These are phyloP conservation scores for Petrosia ficiformis DNA, from an alignment of 37 sponge, comb jelly and placozoan species.

Conservation along the genomic window DNA sequence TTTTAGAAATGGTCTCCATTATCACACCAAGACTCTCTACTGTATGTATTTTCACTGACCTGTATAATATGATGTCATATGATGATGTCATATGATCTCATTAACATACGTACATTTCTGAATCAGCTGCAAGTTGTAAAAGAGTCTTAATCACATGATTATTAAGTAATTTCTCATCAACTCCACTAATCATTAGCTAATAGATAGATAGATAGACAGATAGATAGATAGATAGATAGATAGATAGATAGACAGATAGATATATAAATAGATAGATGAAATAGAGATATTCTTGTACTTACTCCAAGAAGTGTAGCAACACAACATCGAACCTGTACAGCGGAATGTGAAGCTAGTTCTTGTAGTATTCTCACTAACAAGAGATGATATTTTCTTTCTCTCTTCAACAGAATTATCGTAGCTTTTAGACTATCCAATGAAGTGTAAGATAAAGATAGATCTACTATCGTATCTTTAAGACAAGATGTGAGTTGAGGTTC, in stretches of 20 bases:
- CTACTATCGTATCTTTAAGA: conserved; percentile 19
- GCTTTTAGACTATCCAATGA: conserved; percentile 52
- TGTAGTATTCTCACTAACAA: conserved; percentile 30
- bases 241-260: too few relatives aligned
- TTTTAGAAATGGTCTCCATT: conserved; percentile 61
- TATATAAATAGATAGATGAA: too few relatives aligned
- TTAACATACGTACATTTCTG: conserved; percentile 49
- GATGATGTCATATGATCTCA: not conserved
- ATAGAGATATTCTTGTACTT: conserved; percentile 2
- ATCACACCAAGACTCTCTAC: conserved; percentile 68
- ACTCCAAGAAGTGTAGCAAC: conserved; percentile 57
- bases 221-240: too few relatives aligned
- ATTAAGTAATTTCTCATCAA: conserved; percentile 51
- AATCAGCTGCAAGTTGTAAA: conserved; percentile 60
- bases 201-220: too few relatives aligned
- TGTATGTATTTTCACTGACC: conserved; percentile 61
- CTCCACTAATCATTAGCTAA: conserved; percentile 48
- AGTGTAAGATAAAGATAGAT: conserved; percentile 53
- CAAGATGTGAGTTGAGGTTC: conserved; percentile 16
- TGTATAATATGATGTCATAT: conserved; percentile 7
- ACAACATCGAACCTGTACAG: conserved; percentile 63
- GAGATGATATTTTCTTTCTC: conserved; percentile 30
- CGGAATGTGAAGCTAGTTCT: conserved; percentile 57
- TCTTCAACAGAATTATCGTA: conserved; percentile 38
- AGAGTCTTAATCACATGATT: conserved; percentile 64